phyloP scores from a whole-genome alignment of 2,113 vertebrate species.

The Macrotis lagotis region DNA sequence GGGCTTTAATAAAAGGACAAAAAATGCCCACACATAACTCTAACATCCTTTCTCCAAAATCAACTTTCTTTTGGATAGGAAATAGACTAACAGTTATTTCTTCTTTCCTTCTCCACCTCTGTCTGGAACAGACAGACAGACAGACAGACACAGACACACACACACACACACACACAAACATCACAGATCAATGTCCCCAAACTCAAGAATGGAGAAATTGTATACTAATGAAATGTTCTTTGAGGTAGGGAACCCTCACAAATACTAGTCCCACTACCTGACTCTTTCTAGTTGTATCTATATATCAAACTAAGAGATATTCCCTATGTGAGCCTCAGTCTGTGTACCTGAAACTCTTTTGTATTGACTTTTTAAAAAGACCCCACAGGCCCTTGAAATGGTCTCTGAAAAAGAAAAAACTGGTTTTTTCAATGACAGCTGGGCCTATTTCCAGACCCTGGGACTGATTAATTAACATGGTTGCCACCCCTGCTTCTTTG shows the following conservation, averaged over 20 bases:
- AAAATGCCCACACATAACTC: too few relatives aligned
- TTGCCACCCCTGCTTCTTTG: slow-evolving; percentile 6
- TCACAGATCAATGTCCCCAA: too few relatives aligned
- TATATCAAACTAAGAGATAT: slow-evolving; percentile 39
- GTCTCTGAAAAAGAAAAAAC: not conserved
- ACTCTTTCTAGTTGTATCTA: slow-evolving; percentile 24
- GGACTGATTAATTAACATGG: slow-evolving; percentile 39
- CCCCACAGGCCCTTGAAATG: not conserved
- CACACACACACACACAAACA: too few relatives aligned
- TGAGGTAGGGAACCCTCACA: slow-evolving; percentile 66
- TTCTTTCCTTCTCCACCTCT: too few relatives aligned
- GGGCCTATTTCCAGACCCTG: slow-evolving; percentile 2
- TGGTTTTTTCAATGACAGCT: slow-evolving; percentile 47
- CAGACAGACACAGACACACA: too few relatives aligned
- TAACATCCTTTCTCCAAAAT: too few relatives aligned
- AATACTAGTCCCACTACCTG: slow-evolving; percentile 55
- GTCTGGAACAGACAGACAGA: too few relatives aligned
- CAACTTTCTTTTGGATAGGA: too few relatives aligned
- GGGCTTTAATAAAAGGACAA: too few relatives aligned
- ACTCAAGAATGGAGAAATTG: slow-evolving; percentile 56
- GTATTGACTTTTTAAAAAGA: slow-evolving; percentile 37
- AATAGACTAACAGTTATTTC: too few relatives aligned
- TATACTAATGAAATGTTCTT: slow-evolving; percentile 65
- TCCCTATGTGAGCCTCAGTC: slow-evolving; percentile 45
- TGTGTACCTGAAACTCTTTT: slow-evolving; percentile 52